These are phyloP conservation scores for Recurvirostra avosetta DNA, from an alignment of 2,113 vertebrate genomes.

Conservation along the genomic window DNA sequence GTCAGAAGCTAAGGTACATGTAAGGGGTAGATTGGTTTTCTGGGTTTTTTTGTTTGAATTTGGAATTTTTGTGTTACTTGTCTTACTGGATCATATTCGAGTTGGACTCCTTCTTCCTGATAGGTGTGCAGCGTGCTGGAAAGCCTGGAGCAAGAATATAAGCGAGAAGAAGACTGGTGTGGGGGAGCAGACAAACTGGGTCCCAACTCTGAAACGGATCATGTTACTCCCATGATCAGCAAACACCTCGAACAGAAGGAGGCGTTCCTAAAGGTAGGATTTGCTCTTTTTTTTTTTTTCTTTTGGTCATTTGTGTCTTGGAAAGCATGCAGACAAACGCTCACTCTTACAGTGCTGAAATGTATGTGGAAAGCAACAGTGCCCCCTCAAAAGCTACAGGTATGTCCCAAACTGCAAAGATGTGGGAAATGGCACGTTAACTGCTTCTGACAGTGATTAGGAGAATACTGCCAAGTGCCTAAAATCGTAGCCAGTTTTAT, in stretches of 20 bases:
- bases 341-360: neutral
- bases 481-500: neutral
- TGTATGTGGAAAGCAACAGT: neutral
- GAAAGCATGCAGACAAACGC: neutral
- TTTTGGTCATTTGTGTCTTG: neutral
- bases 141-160: conserved; percentile 98
- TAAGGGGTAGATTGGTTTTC: neutral
- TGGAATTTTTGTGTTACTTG: neutral
- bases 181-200: conserved; percentile 96
- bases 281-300: neutral
- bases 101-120: neutral
- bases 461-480: neutral
- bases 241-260: conserved; percentile 99
- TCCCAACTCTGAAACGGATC: conserved; percentile 95
- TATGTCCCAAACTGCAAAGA: neutral
- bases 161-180: conserved; percentile 98
- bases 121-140: conserved; percentile 97
- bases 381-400: neutral
- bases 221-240: conserved; percentile 97
- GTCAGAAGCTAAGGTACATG: neutral
- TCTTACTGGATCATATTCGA: neutral
- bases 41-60: neutral
- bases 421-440: neutral
- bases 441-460: neutral
- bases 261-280: conserved; percentile 90